Evolutionary conservation across 1,140 invertebrate species (phyloP).

Genomic region (Drosophila kepulauana): DNA sequence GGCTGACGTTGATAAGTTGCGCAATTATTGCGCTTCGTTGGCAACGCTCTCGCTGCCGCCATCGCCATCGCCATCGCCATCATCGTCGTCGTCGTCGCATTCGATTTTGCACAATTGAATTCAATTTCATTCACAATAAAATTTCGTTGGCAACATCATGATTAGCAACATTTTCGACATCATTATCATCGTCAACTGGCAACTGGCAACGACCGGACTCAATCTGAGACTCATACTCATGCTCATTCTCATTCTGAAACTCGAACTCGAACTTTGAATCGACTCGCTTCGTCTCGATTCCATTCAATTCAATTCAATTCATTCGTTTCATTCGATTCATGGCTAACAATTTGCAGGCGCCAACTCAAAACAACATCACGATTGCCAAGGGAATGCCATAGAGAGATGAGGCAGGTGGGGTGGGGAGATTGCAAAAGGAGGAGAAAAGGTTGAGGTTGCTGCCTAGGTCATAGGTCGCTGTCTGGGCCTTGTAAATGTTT

Average conservation of each 20-base stretch:
- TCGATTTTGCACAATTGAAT: constrained; percentile 54
- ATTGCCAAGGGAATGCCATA: neutral
- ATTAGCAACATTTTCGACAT: constrained; percentile 45
- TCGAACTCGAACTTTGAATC: constrained; percentile 11
- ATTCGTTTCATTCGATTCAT: constrained; percentile 67
- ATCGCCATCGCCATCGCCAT: constrained; percentile 5
- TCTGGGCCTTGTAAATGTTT: constrained; percentile 74
- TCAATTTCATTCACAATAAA: constrained; percentile 71
- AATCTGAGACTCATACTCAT: constrained; percentile 16
- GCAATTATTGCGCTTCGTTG: constrained; percentile 62
- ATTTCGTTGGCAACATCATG: constrained; percentile 42
- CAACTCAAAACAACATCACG: constrained; percentile 63
- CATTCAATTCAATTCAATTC: constrained; percentile 58
- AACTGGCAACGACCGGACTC: constrained; percentile 48
- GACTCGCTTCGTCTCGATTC: constrained; percentile 37
- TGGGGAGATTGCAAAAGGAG: neutral
- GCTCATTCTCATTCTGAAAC: neutral
- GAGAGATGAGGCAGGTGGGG: no score
- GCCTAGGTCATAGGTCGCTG: constrained; percentile 52
- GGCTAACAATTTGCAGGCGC: constrained; percentile 77
- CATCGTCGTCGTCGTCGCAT: neutral
- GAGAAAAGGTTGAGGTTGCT: constrained; percentile 9
- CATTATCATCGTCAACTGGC: constrained; percentile 34
- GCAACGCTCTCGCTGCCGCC: constrained; percentile 13
- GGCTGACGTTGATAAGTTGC: constrained; percentile 57